Percentiles rank a stretch among this genome's conserved stretches.
These are phyloP conservation scores for Lateolabrax maculatus DNA, from an alignment of 2,797 vertebrate genomes.

Conservation along the genomic window DNA sequence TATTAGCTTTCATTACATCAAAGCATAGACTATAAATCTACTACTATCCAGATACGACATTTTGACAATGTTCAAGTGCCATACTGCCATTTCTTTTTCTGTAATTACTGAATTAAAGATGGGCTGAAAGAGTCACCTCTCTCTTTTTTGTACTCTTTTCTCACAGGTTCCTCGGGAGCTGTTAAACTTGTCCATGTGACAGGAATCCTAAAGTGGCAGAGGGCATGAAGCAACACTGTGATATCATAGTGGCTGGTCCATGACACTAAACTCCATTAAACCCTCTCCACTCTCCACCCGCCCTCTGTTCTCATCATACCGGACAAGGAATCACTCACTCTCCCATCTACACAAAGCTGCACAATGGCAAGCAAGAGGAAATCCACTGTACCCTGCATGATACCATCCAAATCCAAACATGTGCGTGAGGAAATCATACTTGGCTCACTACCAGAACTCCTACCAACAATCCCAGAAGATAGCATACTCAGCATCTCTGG, in stretches of 20 bases:
- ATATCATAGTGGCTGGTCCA: slow-evolving; percentile 86
- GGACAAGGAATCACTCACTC: slow-evolving; percentile 73
- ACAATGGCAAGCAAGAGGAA: slow-evolving; percentile 99
- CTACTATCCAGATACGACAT: not conserved
- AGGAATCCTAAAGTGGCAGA: slow-evolving; percentile 74
- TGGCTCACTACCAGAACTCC: slow-evolving; percentile 85
- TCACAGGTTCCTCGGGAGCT: slow-evolving; percentile 78
- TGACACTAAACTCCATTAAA: slow-evolving; percentile 88
- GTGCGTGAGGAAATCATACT: slow-evolving; percentile 89
- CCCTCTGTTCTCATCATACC: slow-evolving; percentile 81
- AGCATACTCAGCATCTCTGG: slow-evolving; percentile 86
- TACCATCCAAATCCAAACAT: slow-evolving; percentile 93
- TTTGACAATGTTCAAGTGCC: slow-evolving; percentile 1
- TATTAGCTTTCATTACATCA: slow-evolving; percentile 45
- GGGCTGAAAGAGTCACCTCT: slow-evolving; percentile 33
- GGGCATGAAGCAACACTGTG: slow-evolving; percentile 93
- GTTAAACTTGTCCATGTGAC: slow-evolving; percentile 77
- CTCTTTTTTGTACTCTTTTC: slow-evolving; percentile 51
- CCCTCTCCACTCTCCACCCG: slow-evolving; percentile 85
- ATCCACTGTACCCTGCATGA: slow-evolving; percentile 98
- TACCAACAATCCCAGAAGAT: slow-evolving; percentile 86
- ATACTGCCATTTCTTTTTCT: slow-evolving; percentile 3
- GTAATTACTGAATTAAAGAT: slow-evolving; percentile 21
- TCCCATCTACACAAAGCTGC: slow-evolving; percentile 70
- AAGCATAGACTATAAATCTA: slow-evolving; percentile 20